These are phyloP conservation scores for Melolontha melolontha DNA, from an alignment of 2,888 invertebrate species.

Conservation along the genomic window DNA sequence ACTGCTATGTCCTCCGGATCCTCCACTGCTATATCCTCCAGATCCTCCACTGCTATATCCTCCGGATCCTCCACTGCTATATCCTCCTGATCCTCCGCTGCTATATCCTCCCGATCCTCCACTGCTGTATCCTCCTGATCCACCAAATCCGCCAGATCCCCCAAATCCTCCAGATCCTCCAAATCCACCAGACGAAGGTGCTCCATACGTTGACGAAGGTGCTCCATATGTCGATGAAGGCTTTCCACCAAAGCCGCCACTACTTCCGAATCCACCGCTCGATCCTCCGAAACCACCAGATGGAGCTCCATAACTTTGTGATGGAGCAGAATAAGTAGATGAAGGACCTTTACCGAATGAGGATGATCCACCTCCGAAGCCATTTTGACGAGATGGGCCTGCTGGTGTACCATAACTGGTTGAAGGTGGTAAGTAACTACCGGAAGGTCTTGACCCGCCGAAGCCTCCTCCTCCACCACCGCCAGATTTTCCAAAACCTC, in stretches of 20 bases:
- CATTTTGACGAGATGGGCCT: conserved; percentile 57
- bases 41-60: conserved; percentile 43
- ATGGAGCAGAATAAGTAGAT: conserved; percentile 56
- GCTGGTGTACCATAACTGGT: conserved; percentile 63
- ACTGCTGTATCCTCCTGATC: conserved; percentile 40
- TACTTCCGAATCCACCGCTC: conserved; percentile 57
- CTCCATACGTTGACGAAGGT: conserved; percentile 50
- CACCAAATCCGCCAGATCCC: conserved; percentile 42
- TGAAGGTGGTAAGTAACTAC: conserved; percentile 73
- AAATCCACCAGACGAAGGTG: conserved; percentile 56
- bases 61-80: conserved; percentile 41
- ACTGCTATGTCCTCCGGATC: conserved; percentile 55
- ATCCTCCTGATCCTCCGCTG: conserved; percentile 55
- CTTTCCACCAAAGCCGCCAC: conserved; percentile 50
- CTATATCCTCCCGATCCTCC: conserved; percentile 25
- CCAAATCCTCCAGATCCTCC: conserved; percentile 40
- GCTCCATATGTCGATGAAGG: conserved; percentile 56
- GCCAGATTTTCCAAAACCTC: conserved; percentile 36
- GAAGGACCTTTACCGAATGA: conserved; percentile 28
- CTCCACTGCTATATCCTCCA: conserved; percentile 46
- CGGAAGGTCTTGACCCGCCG: conserved; percentile 56
- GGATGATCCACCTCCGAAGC: conserved; percentile 41
- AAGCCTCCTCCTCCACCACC: conserved; percentile 58
- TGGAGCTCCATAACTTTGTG: conserved; percentile 61
- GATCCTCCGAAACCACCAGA: conserved; percentile 47